Evolutionary conservation across 2,797 vertebrate species (phyloP), one percentile per base, ranked within the genome.

Genomic region (Enteromius fasciolatus): DNA sequence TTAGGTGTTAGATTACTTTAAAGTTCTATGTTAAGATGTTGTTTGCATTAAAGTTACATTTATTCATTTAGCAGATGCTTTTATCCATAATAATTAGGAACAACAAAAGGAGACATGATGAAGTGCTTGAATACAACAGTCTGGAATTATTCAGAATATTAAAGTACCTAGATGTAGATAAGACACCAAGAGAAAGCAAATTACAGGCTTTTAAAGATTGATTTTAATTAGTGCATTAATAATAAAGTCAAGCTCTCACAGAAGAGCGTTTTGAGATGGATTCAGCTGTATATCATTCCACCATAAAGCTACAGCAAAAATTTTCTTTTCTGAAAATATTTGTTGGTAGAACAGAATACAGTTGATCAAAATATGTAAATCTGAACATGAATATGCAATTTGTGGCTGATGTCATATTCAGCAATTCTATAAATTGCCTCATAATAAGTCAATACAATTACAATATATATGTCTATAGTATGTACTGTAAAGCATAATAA

Each of bases 81-180:
- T 36, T 17, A 69, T 69, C 2, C 41, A 17, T 33, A 20, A 50
- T 72, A 28, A 68, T 23, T 23, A 68, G 20, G 5, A 68, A 33
- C 48, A 48, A 72, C 4, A 72, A 50, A 31, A 48, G 17, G 5
- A 68, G 46, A 50, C 46, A 6, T 18, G 25, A 31, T 48, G 25
- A 72, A 28, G 44, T 72, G 67, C 67, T 69, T 15, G 5, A 69
- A 69, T 25, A 46, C 12, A 69, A 17, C n/a, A 69, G 41, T 69
- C n/a, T 44, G 11, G 66, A 41, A 68, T 41, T 23, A 44, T 44
- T 69, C n/a, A 15, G 12, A 36, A 25, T 15, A 69, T 8, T 4
- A 15, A 69, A 25, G 14, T 48, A 48, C 23, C 25, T 17, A 48
- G 68, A 48, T 70, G 3, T 3, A 39, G 64, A 44, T 72, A 46